Evolutionary conservation across 2,113 vertebrate species (phyloP).

Genomic region (Pachycephala philippinensis): DNA sequence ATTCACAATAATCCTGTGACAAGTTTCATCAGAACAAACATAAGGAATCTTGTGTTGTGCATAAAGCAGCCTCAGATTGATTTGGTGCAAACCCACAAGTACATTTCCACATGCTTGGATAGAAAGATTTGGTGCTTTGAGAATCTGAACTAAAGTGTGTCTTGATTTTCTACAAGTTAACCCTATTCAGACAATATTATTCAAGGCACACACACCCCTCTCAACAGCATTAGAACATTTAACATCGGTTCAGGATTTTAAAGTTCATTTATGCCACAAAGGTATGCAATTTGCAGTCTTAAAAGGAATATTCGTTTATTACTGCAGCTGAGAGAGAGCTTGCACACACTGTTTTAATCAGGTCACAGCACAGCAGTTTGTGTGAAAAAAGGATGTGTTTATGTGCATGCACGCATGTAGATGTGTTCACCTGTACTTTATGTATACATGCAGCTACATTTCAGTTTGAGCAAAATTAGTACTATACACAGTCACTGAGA

Average conservation of each 20-base stretch:
- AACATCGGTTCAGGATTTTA: not conserved
- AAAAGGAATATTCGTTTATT: not conserved
- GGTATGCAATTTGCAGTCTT: not conserved
- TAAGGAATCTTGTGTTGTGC: constrained; percentile 27
- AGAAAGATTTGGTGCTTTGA: not conserved
- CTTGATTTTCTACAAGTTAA: constrained; percentile 5
- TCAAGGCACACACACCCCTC: not conserved
- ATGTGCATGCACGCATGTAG: not conserved
- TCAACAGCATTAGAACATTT: not conserved
- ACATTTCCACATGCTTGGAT: not conserved
- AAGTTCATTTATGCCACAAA: not conserved
- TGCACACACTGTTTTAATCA: not conserved
- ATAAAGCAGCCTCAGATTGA: constrained; percentile 45
- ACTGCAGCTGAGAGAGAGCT: not conserved
- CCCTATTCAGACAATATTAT: not conserved
- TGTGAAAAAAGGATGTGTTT: not conserved
- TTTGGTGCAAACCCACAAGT: constrained; percentile 13
- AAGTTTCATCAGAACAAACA: constrained; percentile 53
- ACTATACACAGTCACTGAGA: not conserved
- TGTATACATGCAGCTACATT: not conserved
- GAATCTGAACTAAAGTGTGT: not conserved
- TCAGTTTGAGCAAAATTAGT: not conserved
- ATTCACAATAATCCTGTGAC: constrained; percentile 34
- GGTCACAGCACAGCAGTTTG: not conserved
- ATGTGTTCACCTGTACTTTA: not conserved